Conservation (phyloP, 2,888 invertebrate species). For the Litoditis marina region DNA sequence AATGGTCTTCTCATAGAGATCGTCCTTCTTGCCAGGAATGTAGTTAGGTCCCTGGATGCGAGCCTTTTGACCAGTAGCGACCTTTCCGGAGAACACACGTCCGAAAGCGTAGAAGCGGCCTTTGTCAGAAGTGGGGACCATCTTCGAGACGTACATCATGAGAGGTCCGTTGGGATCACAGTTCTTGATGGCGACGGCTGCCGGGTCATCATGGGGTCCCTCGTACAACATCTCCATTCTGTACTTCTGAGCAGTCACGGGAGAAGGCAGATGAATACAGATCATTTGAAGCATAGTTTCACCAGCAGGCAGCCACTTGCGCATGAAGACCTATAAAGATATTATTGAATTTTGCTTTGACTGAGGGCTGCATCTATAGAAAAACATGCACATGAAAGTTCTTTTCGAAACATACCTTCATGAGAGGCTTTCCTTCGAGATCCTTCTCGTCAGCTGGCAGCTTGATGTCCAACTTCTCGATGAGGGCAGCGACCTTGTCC, state of each 20-base stretch:
- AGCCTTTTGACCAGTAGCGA: constrained; percentile 69
- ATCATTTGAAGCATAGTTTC: constrained; percentile 99
- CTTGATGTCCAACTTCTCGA: constrained; percentile 85
- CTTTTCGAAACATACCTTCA: constrained; percentile 72
- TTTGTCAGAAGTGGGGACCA: constrained; percentile 99
- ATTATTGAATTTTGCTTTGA: background rate
- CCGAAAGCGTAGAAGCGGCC: constrained; percentile 99
- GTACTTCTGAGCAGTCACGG: constrained; percentile 89
- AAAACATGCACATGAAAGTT: background rate
- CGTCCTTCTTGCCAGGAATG: constrained; percentile 95
- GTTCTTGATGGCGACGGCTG: constrained; percentile 75
- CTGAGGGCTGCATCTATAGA: background rate
- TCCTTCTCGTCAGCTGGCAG: constrained; percentile 92
- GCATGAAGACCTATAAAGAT: constrained; percentile 80
- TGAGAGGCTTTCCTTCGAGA: constrained; percentile 88
- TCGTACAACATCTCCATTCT: constrained; percentile 99
- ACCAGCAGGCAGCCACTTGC: constrained; percentile 98
- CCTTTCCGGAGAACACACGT: constrained; percentile 94
- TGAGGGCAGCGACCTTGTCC: constrained; percentile 82
- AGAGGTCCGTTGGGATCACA: constrained; percentile 95
- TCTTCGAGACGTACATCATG: constrained; percentile 99
- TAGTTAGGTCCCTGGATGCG: constrained; percentile 97
- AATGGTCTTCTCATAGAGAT: constrained; percentile 96
- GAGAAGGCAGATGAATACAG: constrained; percentile 97
- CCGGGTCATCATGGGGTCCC: constrained; percentile 93